Evolutionary conservation across 1,140 invertebrate genomes (phyloP).

Genomic region (Delia radicum): DNA sequence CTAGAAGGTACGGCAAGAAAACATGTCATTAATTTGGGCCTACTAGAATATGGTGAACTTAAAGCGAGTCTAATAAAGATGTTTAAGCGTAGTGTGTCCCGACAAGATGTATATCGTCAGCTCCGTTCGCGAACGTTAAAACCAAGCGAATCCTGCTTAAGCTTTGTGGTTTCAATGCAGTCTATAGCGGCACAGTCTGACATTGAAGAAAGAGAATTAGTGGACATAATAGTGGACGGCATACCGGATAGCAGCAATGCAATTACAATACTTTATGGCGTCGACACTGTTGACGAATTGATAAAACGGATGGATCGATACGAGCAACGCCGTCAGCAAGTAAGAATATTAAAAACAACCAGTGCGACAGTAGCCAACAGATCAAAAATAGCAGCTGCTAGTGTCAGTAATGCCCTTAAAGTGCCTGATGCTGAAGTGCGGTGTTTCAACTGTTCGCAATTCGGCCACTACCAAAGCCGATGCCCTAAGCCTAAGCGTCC

Average conservation of each 20-base stretch:
- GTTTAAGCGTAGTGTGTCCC: neutral
- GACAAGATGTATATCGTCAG: neutral
- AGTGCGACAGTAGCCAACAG: neutral
- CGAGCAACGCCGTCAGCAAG: neutral
- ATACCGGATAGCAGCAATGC: neutral
- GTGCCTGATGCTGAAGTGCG: neutral
- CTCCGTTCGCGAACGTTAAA: neutral
- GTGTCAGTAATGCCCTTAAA: neutral
- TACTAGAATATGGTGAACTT: neutral
- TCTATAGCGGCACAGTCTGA: neutral
- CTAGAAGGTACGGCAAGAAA: slow-evolving; percentile 9
- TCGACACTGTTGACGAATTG: neutral
- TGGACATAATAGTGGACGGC: slow-evolving; percentile 5
- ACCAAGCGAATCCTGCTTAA: slow-evolving; percentile 7
- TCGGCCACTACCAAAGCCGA: neutral
- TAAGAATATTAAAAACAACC: neutral
- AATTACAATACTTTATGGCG: neutral
- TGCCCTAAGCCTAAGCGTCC: neutral
- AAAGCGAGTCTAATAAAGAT: neutral
- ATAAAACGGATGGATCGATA: slow-evolving; percentile 8
- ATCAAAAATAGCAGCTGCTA: neutral
- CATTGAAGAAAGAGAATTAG: slow-evolving; percentile 1
- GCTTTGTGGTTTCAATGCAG: slow-evolving; percentile 16
- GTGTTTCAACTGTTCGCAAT: neutral
- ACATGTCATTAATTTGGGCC: neutral